phyloP scores from a whole-genome alignment of 2,797 vertebrate genomes.

The Phrynocephalus forsythii region DNA sequence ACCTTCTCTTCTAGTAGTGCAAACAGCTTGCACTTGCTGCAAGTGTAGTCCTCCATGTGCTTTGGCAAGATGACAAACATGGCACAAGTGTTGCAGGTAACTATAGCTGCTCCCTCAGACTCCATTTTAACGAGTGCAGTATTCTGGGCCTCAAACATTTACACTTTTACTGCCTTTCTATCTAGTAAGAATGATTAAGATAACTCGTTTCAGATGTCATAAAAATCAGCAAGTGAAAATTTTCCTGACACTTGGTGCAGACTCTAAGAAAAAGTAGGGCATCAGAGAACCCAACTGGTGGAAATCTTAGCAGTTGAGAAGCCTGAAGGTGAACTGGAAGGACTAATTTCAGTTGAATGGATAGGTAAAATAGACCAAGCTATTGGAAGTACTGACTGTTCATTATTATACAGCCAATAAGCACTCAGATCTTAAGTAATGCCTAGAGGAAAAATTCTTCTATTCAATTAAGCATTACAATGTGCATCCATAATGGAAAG shows the following conservation, averaged over 20 bases:
- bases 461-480: constrained; percentile 15
- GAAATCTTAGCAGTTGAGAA: not conserved
- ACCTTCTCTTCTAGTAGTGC: too few relatives aligned
- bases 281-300: not conserved
- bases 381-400: not conserved
- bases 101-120: too few relatives aligned
- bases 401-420: not conserved
- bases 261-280: not conserved
- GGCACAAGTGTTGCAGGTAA: too few relatives aligned
- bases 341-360: constrained; percentile 1
- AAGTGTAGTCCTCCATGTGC: too few relatives aligned
- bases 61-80: too few relatives aligned
- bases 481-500: not conserved
- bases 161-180: too few relatives aligned
- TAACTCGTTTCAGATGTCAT: not conserved
- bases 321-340: not conserved
- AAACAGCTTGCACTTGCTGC: too few relatives aligned
- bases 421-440: not conserved
- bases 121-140: too few relatives aligned
- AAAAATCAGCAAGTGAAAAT: not conserved
- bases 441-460: not conserved
- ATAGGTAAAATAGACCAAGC: not conserved
- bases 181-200: too few relatives aligned
- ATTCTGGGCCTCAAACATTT: too few relatives aligned
- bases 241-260: not conserved